Conservation (phyloP, 2,888 invertebrate species). For the Archips crataeganus region DNA sequence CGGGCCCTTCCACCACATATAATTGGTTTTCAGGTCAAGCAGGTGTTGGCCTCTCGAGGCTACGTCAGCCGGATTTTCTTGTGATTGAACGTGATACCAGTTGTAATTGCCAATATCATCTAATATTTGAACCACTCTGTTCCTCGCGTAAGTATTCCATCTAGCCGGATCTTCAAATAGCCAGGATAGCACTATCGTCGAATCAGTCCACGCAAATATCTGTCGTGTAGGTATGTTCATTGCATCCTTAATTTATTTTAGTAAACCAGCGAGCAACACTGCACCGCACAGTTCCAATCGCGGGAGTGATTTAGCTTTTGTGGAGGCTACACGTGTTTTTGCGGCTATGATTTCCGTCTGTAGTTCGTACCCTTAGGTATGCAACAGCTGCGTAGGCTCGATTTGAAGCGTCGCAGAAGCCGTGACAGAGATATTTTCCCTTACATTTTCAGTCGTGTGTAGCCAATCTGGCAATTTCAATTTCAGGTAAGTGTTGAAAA, state of each 20-base stretch:
- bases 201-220: slow-evolving; percentile 42
- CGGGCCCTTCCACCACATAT: no score
- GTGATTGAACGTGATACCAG: no score
- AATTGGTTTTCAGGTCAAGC: no score
- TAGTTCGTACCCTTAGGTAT: slow-evolving; percentile 22
- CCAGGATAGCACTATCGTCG: slow-evolving; percentile 42
- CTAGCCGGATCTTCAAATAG: slow-evolving; percentile 40
- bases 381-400: slow-evolving; percentile 37
- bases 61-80: no score
- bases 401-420: slow-evolving; percentile 40
- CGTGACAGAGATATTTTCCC: slow-evolving; percentile 25
- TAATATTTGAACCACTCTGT: slow-evolving; percentile 41
- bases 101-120: neutral
- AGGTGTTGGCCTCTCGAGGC: no score
- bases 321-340: slow-evolving; percentile 32
- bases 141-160: slow-evolving; percentile 42
- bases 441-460: neutral
- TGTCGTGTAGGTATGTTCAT: slow-evolving; percentile 33
- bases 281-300: slow-evolving; percentile 36
- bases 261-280: slow-evolving; percentile 29
- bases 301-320: slow-evolving; percentile 29
- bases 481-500: slow-evolving; percentile 12
- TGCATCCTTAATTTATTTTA: slow-evolving; percentile 34
- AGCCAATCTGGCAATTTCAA: no score
- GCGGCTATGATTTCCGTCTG: slow-evolving; percentile 13